Percentiles rank a stretch among this genome's conserved stretches.
Evolutionary conservation across 64 coral and sea anemone genomes (phyloP).

Genomic region (Stichodactyla mertensii): DNA sequence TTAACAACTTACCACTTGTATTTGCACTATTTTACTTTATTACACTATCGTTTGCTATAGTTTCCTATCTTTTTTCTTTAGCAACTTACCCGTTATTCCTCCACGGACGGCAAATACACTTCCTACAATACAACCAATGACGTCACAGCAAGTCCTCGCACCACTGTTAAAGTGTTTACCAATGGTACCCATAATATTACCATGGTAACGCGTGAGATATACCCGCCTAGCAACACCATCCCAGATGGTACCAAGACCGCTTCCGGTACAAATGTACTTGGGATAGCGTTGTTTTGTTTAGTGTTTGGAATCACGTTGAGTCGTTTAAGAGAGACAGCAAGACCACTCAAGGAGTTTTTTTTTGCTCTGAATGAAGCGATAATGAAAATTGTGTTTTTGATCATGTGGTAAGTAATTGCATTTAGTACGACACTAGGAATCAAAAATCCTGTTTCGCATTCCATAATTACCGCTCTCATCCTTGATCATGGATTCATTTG

Average conservation of each 20-base stretch:
- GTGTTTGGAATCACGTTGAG: conserved; percentile 61
- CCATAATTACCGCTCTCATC: no score
- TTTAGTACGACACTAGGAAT: neutral
- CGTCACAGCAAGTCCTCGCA: conserved; percentile 26
- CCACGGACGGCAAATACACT: conserved; percentile 23
- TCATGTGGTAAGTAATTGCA: conserved; percentile 65
- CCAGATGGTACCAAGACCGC: conserved; percentile 30
- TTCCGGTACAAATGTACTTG: conserved; percentile 57
- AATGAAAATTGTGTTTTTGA: conserved; percentile 59
- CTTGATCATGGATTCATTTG: no score
- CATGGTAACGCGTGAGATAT: conserved; percentile 5
- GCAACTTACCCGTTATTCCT: conserved; percentile 30
- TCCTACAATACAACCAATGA: conserved; percentile 40
- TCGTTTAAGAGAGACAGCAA: conserved; percentile 45
- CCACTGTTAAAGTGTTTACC: conserved; percentile 17
- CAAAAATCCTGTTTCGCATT: no score
- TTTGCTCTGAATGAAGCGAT: conserved; percentile 51
- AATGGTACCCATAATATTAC: conserved; percentile 49
- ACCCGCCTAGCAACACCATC: conserved; percentile 19
- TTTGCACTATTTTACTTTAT: no score
- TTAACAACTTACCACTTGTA: no score
- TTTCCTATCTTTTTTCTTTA: neutral
- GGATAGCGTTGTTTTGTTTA: conserved; percentile 64
- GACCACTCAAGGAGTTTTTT: conserved; percentile 60
- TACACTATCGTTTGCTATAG: no score